Percentiles rank a stretch among this genome's conserved stretches.
These are phyloP conservation scores for Conchocele bisecta DNA, from an alignment of 2,888 invertebrate genomes.

Conservation along the genomic window DNA sequence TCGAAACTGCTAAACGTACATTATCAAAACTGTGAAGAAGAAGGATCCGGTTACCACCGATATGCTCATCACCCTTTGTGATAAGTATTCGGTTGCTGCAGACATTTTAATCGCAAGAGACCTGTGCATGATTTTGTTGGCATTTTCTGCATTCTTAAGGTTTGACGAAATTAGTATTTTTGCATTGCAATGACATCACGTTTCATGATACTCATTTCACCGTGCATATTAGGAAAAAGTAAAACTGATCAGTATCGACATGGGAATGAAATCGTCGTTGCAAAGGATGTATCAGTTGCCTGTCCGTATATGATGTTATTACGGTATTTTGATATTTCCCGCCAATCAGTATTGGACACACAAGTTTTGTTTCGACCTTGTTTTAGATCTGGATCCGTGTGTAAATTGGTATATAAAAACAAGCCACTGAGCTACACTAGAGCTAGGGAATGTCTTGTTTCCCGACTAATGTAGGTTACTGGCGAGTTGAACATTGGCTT, in stretches of 20 bases:
- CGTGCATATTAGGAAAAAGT: slow-evolving; percentile 35
- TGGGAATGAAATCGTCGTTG: slow-evolving; percentile 36
- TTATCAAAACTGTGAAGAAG: too few relatives aligned
- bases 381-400: slow-evolving; percentile 27
- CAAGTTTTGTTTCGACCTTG: slow-evolving; percentile 43
- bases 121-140: slow-evolving; percentile 40
- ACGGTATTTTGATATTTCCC: slow-evolving; percentile 21
- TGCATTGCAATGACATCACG: too few relatives aligned
- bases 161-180: slow-evolving; percentile 28
- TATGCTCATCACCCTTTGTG: slow-evolving; percentile 25
- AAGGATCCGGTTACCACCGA: slow-evolving; percentile 38
- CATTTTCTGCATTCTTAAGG: slow-evolving; percentile 29
- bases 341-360: neutral
- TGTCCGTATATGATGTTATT: slow-evolving; percentile 49
- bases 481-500: slow-evolving; percentile 36
- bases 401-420: slow-evolving; percentile 39
- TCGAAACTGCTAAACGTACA: too few relatives aligned
- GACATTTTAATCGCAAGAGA: slow-evolving; percentile 34
- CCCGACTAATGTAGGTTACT: slow-evolving; percentile 18
- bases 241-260: slow-evolving; percentile 54
- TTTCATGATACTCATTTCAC: too few relatives aligned
- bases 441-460: slow-evolving; percentile 36
- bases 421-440: slow-evolving; percentile 52
- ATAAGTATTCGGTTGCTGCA: slow-evolving; percentile 3
- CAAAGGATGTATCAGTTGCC: slow-evolving; percentile 41